Evolutionary conservation across 2,888 invertebrate species (phyloP).

Genomic region (Crepidodera aurea): DNA sequence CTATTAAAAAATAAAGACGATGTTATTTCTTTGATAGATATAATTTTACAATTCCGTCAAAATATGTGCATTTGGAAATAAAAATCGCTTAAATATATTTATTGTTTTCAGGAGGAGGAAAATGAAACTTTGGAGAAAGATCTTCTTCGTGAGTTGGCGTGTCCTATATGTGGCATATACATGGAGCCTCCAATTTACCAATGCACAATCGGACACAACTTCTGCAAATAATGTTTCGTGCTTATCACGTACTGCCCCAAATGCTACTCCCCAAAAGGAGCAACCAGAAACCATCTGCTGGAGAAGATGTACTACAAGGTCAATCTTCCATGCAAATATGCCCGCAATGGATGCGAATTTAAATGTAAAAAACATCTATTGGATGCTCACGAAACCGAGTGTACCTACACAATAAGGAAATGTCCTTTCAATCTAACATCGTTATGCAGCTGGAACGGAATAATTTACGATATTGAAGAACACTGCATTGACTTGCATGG

Average conservation of each 20-base stretch:
- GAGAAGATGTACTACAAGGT: conserved; percentile 28
- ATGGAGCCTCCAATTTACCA: conserved; percentile 47
- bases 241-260: conserved; percentile 31
- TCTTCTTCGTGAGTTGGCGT: conserved; percentile 20
- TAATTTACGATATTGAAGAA: background rate
- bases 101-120: too few relatives aligned
- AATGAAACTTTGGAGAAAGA: too few relatives aligned
- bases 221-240: conserved; percentile 44
- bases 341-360: conserved; percentile 36
- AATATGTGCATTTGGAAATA: too few relatives aligned
- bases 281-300: conserved; percentile 6
- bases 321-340: conserved; percentile 41
- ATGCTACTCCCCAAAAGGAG: conserved; percentile 28
- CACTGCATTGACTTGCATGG: conserved; percentile 8
- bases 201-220: conserved; percentile 47
- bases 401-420: conserved; percentile 27
- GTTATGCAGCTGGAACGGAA: conserved; percentile 15
- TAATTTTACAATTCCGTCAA: too few relatives aligned
- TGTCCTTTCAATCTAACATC: conserved; percentile 7
- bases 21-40: too few relatives aligned
- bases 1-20: too few relatives aligned
- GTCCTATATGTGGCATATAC: conserved; percentile 46
- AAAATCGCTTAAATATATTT: too few relatives aligned
- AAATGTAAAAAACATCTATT: conserved; percentile 30
- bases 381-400: conserved; percentile 39